A percentile compares a stretch with the other conserved stretches of the same genome.
phyloP scores from a whole-genome alignment of 2,113 vertebrate species.

The Charina bottae region DNA sequence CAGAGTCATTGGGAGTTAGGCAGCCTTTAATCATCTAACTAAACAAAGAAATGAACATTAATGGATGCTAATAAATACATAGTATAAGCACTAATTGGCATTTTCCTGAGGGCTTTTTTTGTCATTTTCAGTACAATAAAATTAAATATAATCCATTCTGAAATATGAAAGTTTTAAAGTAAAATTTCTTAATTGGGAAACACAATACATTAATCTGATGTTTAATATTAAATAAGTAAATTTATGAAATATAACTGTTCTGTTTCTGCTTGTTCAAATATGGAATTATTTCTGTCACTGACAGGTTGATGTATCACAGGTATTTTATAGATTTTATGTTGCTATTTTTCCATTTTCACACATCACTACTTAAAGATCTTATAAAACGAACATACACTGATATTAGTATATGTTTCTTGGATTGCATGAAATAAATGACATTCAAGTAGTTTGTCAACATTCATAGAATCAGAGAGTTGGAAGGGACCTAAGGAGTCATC shows the following conservation, averaged over 20 bases:
- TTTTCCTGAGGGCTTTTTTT: background rate
- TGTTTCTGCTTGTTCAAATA: background rate
- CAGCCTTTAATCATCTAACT: background rate
- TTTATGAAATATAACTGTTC: background rate
- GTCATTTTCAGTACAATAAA: background rate
- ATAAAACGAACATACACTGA: background rate
- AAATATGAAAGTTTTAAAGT: background rate
- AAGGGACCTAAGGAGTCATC: too few relatives aligned
- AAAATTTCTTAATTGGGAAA: background rate
- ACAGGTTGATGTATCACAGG: background rate
- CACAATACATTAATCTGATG: too few relatives aligned
- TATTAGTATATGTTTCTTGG: too few relatives aligned
- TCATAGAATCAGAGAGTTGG: too few relatives aligned
- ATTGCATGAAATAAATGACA: background rate
- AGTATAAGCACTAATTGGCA: background rate
- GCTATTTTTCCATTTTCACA: background rate
- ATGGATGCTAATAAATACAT: too few relatives aligned
- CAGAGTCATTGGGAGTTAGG: background rate
- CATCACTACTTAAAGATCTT: background rate
- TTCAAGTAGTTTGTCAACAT: background rate
- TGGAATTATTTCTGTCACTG: background rate
- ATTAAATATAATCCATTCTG: background rate
- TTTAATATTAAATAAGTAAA: conserved; percentile 6
- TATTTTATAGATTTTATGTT: background rate
- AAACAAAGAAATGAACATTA: background rate